These are phyloP conservation scores for Pampusana beccarii DNA, from an alignment of 2,113 vertebrate species.

Conservation along the genomic window DNA sequence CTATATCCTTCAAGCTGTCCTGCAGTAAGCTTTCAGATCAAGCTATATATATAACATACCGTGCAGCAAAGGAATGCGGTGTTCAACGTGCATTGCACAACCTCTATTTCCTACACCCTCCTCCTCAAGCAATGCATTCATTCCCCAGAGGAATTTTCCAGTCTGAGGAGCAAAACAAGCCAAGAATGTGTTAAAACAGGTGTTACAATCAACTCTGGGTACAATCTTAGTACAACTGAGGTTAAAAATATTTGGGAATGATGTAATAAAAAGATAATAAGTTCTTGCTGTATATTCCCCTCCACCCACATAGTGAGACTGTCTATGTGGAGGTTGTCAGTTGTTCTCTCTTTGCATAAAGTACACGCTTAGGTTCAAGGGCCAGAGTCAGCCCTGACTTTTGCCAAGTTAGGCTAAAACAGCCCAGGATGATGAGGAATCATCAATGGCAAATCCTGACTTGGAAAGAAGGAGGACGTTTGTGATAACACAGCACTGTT, in stretches of 20 bases:
- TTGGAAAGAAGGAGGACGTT: not conserved
- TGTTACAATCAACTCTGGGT: constrained; percentile 37
- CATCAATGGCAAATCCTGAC: not conserved
- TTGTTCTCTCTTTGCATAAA: not conserved
- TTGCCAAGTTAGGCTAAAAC: constrained; percentile 2
- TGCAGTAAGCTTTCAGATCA: not conserved
- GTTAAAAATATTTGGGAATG: constrained; percentile 59
- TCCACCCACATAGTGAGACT: not conserved
- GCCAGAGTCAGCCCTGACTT: not conserved
- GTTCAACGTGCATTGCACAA: constrained; percentile 1
- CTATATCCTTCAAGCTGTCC: not conserved
- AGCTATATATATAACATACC: not conserved
- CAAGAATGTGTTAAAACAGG: constrained; percentile 67
- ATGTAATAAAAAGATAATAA: constrained; percentile 30
- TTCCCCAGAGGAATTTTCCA: constrained; percentile 57
- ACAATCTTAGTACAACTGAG: constrained; percentile 31
- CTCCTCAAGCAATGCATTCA: constrained; percentile 8
- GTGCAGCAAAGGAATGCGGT: constrained; percentile 2
- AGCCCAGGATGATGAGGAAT: not conserved
- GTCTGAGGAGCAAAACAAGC: constrained; percentile 36
- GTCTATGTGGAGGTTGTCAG: not conserved
- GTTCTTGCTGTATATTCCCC: not conserved
- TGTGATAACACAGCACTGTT: not conserved
- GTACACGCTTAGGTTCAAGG: not conserved
- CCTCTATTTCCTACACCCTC: constrained; percentile 30